phyloP scores from a whole-genome alignment of 2,113 vertebrate genomes.

The Aegypius monachus region DNA sequence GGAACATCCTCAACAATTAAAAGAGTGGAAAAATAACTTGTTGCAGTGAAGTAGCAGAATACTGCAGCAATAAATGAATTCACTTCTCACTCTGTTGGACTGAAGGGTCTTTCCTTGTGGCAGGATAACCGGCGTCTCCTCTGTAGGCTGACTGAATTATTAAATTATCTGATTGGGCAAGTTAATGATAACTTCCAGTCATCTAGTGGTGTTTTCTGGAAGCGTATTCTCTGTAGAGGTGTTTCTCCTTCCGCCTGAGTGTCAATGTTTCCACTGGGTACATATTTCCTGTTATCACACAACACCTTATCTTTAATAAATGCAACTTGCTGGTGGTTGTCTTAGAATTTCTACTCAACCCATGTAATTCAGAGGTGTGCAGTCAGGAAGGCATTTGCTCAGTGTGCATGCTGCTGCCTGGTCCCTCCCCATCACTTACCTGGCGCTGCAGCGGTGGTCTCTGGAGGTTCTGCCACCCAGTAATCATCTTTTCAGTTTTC shows the following conservation, averaged over 20 bases:
- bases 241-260: background rate
- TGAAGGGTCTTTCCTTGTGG: background rate
- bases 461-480: background rate
- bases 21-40: background rate
- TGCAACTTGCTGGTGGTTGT: background rate
- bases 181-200: background rate
- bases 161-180: background rate
- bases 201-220: background rate
- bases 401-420: background rate
- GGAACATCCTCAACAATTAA: background rate
- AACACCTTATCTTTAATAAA: background rate
- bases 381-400: background rate
- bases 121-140: background rate
- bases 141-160: background rate
- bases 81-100: background rate
- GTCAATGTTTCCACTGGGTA: background rate
- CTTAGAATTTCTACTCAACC: background rate
- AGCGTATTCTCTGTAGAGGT: background rate
- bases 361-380: background rate
- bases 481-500: background rate
- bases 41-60: background rate
- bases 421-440: background rate
- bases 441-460: background rate
- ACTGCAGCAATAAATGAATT: background rate
- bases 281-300: background rate